Conservation (phyloP, 2,888 invertebrate species). For the Tinea trinotella region DNA sequence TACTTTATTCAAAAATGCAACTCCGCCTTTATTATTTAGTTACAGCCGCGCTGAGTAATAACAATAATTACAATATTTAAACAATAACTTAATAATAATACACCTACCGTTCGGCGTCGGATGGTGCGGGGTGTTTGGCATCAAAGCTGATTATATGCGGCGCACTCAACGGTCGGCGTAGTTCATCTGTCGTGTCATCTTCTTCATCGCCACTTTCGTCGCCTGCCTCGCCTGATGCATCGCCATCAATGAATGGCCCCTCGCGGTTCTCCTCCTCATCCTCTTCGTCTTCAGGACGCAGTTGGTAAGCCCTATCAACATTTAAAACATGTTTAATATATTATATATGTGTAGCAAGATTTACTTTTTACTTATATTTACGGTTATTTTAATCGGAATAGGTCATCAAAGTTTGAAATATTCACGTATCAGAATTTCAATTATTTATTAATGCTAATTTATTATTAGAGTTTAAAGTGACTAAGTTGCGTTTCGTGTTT, state of each 20-base stretch:
- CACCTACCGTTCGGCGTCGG: slow-evolving; percentile 20
- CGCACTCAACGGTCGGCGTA: slow-evolving; percentile 15
- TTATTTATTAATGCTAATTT: no score
- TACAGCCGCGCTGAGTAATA: not conserved
- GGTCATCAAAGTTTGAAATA: no score
- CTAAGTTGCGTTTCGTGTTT: no score
- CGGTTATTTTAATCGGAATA: no score
- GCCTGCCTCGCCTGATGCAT: slow-evolving; percentile 20
- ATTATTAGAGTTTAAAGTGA: no score
- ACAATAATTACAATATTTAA: no score
- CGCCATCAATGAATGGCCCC: slow-evolving; percentile 26
- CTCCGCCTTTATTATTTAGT: not conserved
- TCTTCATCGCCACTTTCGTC: slow-evolving; percentile 27
- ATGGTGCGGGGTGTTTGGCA: slow-evolving; percentile 26
- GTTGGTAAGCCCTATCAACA: slow-evolving; percentile 52
- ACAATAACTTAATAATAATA: not conserved
- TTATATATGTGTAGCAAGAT: no score
- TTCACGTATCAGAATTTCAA: no score
- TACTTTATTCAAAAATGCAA: no score
- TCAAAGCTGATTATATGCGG: slow-evolving; percentile 3
- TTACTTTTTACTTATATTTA: no score
- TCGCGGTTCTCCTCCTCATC: slow-evolving; percentile 51
- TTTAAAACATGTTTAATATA: no score
- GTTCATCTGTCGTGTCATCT: slow-evolving; percentile 31
- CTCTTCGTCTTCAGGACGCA: slow-evolving; percentile 64